A percentile compares a stretch with the other conserved stretches of the same genome.
Conservation (phyloP, 2,113 vertebrate species). For the Platycercus adscitus region DNA sequence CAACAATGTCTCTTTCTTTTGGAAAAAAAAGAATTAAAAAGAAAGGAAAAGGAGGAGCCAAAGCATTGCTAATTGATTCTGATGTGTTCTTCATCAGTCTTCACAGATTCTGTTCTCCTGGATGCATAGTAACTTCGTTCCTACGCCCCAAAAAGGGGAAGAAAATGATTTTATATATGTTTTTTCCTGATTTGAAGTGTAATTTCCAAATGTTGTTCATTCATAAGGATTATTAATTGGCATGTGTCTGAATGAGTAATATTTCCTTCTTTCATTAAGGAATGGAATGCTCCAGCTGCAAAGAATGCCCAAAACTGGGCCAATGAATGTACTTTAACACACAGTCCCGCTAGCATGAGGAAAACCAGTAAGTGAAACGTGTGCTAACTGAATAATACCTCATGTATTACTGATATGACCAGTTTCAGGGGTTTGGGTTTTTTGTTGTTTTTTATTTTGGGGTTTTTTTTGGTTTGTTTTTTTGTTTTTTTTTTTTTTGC, state of each 20-base stretch:
- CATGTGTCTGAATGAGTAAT: neutral
- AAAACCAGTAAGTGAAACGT: constrained; percentile 27
- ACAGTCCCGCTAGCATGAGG: constrained; percentile 9
- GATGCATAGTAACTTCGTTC: neutral
- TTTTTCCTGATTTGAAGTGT: neutral
- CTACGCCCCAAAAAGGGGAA: neutral
- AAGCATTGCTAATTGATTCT: neutral
- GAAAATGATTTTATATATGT: neutral
- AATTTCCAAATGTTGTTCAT: neutral
- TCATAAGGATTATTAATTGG: neutral
- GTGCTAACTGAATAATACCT: neutral
- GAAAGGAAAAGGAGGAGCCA: neutral
- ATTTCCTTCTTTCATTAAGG: constrained; percentile 4
- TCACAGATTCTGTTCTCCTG: neutral
- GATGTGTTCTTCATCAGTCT: neutral
- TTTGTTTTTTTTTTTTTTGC: too few species aligned
- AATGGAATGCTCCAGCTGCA: constrained; percentile 42
- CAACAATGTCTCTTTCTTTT: neutral
- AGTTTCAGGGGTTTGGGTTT: fast-evolving
- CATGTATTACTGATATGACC: neutral
- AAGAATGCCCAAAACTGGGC: constrained; percentile 49
- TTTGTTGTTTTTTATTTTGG: neutral
- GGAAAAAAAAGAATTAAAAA: neutral
- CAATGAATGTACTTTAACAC: neutral
- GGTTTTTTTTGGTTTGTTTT: neutral